A percentile compares a stretch with the other conserved stretches of the same genome.
Conservation (phyloP, 2,113 vertebrate species). For the Pogonocichla stellata region DNA sequence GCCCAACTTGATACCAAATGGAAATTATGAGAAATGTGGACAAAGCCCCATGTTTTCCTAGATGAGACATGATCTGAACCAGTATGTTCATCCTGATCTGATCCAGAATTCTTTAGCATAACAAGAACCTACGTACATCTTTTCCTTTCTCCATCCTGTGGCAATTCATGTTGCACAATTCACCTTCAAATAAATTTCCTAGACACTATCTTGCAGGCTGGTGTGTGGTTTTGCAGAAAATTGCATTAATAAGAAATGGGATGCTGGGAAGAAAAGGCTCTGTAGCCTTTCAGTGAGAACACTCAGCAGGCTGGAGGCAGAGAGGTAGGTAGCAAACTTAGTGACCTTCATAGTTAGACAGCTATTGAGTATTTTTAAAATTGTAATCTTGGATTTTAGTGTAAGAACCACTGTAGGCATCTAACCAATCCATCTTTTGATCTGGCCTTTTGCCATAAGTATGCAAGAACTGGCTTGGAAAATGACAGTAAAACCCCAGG, state of each 20-base stretch:
- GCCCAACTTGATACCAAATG: not conserved
- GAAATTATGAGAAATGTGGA: not conserved
- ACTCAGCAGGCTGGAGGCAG: not conserved
- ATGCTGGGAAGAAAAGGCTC: not conserved
- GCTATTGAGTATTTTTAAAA: not conserved
- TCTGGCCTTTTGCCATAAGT: not conserved
- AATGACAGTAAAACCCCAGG: not conserved
- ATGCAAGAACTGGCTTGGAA: not conserved
- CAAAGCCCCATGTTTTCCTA: not conserved
- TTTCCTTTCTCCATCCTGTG: not conserved
- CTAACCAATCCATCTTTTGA: not conserved
- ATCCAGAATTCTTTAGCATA: not conserved
- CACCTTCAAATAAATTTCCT: not conserved
- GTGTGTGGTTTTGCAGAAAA: not conserved
- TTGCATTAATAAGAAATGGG: not conserved
- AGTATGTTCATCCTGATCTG: not conserved
- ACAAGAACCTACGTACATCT: accelerated
- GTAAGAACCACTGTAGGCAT: not conserved
- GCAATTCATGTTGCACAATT: not conserved
- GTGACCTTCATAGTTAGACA: not conserved
- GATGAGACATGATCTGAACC: not conserved
- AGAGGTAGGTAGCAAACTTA: not conserved
- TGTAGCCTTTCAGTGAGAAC: accelerated
- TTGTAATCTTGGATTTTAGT: not conserved
- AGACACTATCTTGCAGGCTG: not conserved